phyloP scores from a whole-genome alignment of 1,140 invertebrate species.

The Drosophila ficusphila region DNA sequence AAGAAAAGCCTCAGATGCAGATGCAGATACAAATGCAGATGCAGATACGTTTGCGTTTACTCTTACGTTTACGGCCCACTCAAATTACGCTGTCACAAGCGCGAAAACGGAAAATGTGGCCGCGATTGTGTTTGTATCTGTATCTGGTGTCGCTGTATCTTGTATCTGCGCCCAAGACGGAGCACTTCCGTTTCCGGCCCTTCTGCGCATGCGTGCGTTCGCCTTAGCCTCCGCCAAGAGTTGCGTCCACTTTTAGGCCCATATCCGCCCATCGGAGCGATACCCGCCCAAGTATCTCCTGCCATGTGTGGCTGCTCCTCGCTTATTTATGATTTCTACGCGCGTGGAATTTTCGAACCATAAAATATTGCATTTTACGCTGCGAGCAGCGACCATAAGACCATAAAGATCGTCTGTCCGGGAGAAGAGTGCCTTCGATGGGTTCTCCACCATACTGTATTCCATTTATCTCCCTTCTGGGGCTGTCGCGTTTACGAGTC shows the following conservation, averaged over 20 bases:
- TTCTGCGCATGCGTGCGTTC: constrained; percentile 52
- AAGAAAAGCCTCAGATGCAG: constrained; percentile 52
- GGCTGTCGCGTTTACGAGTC: constrained; percentile 38
- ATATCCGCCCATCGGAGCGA: constrained; percentile 29
- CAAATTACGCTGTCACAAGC: constrained; percentile 63
- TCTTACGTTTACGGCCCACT: constrained; percentile 71
- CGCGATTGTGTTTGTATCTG: constrained; percentile 47
- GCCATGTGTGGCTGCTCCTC: constrained; percentile 74
- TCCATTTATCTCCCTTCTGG: not conserved
- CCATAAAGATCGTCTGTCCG: constrained; percentile 47
- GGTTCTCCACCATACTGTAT: constrained; percentile 2
- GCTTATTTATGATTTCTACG: constrained; percentile 78
- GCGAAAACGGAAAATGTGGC: constrained; percentile 44
- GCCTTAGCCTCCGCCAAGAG: constrained; percentile 50
- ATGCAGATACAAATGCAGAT: constrained; percentile 23
- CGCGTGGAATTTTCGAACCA: constrained; percentile 70
- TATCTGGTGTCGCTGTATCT: constrained; percentile 36
- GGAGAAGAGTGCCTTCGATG: constrained; percentile 15
- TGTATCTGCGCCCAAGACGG: constrained; percentile 57
- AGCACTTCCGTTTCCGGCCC: constrained; percentile 68
- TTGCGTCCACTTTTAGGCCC: constrained; percentile 53
- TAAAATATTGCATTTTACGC: constrained; percentile 72
- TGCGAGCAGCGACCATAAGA: constrained; percentile 62
- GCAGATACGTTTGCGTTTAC: constrained; percentile 39
- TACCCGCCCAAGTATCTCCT: constrained; percentile 26